Evolutionary conservation across 2,888 invertebrate species (phyloP).

Genomic region (Keiferia lycopersicella): DNA sequence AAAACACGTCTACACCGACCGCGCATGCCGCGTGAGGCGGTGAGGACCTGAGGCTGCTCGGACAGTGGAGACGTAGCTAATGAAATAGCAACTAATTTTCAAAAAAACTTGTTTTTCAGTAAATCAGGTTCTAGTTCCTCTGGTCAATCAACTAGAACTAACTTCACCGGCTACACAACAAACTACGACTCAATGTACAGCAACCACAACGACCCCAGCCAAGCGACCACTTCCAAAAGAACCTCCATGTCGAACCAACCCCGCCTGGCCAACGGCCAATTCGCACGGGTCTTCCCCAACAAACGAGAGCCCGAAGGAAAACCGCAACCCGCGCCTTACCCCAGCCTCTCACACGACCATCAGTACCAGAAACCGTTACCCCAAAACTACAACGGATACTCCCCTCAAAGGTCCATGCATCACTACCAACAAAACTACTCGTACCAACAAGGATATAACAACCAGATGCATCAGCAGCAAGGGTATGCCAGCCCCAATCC

Average conservation of each 20-base stretch:
- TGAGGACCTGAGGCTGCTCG: no score
- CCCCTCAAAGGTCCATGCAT: constrained; percentile 65
- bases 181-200: constrained; percentile 75
- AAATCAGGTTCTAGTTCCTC: constrained; percentile 78
- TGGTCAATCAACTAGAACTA: constrained; percentile 73
- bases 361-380: constrained; percentile 70
- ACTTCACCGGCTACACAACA: constrained; percentile 72
- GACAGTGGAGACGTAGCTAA: no score
- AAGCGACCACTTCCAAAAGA: constrained; percentile 64
- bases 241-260: constrained; percentile 64
- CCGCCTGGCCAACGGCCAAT: constrained; percentile 66
- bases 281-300: constrained; percentile 56
- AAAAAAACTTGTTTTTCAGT: constrained; percentile 53
- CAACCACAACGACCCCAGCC: constrained; percentile 61
- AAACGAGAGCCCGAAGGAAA: constrained; percentile 66
- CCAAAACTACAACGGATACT: constrained; percentile 64
- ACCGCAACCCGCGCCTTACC: constrained; percentile 58
- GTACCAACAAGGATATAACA: constrained; percentile 65
- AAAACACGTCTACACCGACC: no score
- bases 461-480: constrained; percentile 60
- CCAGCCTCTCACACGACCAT: constrained; percentile 64
- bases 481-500: constrained; percentile 66
- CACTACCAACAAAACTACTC: constrained; percentile 70
- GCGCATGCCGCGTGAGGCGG: no score
- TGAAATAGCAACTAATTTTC: no score